Percentiles rank a stretch among this genome's conserved stretches.
These are phyloP conservation scores for Bombus waltoni DNA, from an alignment of 1,140 invertebrate genomes.

Conservation along the genomic window DNA sequence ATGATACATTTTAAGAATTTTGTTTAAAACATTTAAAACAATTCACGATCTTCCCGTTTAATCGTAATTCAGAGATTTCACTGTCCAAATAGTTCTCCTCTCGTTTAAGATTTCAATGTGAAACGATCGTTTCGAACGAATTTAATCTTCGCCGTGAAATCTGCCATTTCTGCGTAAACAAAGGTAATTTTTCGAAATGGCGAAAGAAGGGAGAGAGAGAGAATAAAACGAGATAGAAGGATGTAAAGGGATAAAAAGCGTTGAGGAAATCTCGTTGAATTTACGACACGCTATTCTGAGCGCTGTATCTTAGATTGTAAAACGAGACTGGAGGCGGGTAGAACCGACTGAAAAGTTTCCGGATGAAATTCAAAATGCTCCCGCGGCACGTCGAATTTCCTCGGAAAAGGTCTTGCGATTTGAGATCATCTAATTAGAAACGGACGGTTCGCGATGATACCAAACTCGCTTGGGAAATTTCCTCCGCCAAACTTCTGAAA, in stretches of 20 bases:
- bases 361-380: not conserved
- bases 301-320: not conserved
- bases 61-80: not conserved
- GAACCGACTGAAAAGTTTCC: not conserved
- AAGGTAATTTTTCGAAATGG: slow-evolving; percentile 12
- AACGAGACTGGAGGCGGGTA: not conserved
- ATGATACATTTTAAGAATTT: too few relatives aligned
- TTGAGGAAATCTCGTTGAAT: not conserved
- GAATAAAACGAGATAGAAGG: too few relatives aligned
- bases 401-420: not conserved
- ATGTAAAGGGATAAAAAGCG: not conserved
- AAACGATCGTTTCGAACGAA: not conserved
- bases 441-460: not conserved
- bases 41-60: not conserved
- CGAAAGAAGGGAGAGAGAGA: too few relatives aligned
- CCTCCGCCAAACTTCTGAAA: not conserved
- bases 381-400: not conserved
- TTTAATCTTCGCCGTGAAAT: not conserved
- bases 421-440: not conserved
- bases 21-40: too few relatives aligned
- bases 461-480: slow-evolving; percentile 2
- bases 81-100: not conserved
- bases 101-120: not conserved
- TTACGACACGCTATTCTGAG: not conserved
- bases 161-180: slow-evolving; percentile 3